Conservation (phyloP, 2,888 invertebrate genomes). For the Drosophila ezoana region DNA sequence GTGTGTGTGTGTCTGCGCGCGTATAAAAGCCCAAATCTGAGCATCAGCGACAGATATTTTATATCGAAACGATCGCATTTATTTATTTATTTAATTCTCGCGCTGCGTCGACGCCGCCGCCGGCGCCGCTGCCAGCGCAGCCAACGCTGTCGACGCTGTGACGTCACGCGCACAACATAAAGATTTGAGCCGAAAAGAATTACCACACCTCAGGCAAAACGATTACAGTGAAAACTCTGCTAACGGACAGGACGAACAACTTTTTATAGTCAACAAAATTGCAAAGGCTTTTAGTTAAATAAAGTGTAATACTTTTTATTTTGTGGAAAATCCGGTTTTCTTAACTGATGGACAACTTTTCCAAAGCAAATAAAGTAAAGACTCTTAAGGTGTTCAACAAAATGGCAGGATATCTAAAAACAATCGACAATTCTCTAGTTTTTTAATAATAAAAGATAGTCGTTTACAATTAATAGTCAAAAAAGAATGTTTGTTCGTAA, state of each 20-base stretch:
- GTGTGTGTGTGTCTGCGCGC: conserved; percentile 20
- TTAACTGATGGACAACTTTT: no score
- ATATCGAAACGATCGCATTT: conserved; percentile 35
- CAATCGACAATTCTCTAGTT: no score
- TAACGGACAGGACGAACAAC: neutral
- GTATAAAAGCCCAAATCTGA: conserved; percentile 37
- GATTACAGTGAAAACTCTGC: neutral
- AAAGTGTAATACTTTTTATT: no score
- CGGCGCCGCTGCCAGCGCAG: neutral
- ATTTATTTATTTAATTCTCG: conserved; percentile 62
- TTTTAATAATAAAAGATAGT: no score
- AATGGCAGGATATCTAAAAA: no score
- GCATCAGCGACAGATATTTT: conserved; percentile 30
- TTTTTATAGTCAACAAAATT: neutral
- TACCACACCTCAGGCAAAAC: conserved; percentile 32
- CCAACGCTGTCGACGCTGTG: conserved; percentile 34
- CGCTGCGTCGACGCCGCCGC: neutral
- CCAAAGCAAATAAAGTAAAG: no score
- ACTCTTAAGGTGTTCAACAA: no score
- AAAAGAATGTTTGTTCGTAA: no score
- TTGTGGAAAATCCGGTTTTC: no score
- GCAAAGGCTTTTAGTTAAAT: neutral
- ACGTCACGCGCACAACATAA: conserved; percentile 56
- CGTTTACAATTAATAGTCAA: no score
- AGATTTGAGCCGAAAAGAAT: conserved; percentile 38